Base-by-base conservation (phyloP, 2,113 vertebrate species). In the Anguilla japonica region DNA sequence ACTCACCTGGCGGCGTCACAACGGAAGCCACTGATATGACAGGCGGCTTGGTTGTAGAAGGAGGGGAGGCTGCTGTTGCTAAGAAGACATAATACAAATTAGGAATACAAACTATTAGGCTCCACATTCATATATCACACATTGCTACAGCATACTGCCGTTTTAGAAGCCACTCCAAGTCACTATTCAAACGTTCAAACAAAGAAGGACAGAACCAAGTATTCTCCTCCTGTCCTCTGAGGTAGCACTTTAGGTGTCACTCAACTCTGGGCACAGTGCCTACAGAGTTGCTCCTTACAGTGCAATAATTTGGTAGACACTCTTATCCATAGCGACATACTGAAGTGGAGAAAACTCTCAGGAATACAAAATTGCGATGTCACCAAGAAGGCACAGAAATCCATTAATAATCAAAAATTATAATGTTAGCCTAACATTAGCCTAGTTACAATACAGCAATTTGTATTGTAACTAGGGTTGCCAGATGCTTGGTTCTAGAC, bases 1-100 rank as follows among this genome's bases (percentile, higher is more conserved):
- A 46, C 9, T 46, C 43, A 9, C 43, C 43, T 46, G 43, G 79
- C 6, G 39, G 11, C 5, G 79, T 16, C 2, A 22, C 13, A 14
- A 81, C 40, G 7, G 40, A 41, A 22, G 79, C 3, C 22, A 22
- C 40, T 16, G 88, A 85, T 85, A 82, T 82, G 87, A 41, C 14
- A 11, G 29, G 0, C 0, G 41, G 34, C 3, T 75, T 15, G 8
- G 81, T 29, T 60, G 18, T 14, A 26, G 40, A 39, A 18, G 40
- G 53, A 15, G 83, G 9, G 53, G 14, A 46, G 11, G 2, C 41
- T 80, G 16, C 22, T 16, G 0, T 83, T 13, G 22, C 83, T 41
- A 39, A 3, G 11, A 20, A 71, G 57, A 5, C 4, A 71, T n/a
- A n/a, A 9, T n/a, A 9, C 26, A 71, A 9, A 20, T 60, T 60